Conservation (phyloP, 2,113 vertebrate species). For the Euleptes europaea region DNA sequence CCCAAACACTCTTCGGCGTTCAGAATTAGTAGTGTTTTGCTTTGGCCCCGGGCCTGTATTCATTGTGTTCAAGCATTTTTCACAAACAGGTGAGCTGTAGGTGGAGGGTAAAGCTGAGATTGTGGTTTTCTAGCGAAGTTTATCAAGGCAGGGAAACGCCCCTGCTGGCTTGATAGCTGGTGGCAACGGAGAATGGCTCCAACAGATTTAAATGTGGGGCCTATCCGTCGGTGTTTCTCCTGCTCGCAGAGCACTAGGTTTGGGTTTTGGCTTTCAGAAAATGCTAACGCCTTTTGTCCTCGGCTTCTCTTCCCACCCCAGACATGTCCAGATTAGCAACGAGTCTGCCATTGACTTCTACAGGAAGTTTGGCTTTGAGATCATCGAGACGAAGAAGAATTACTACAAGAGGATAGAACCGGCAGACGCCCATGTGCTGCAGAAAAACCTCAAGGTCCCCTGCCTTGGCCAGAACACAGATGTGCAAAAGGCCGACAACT, state of each 20-base stretch:
- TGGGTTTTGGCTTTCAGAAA: accelerated
- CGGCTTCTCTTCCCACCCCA: constrained; percentile 56
- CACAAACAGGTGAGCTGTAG: background rate
- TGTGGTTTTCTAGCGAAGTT: too few relatives aligned
- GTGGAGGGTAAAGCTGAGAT: background rate
- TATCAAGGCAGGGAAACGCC: too few relatives aligned
- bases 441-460: constrained; percentile 94
- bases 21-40: too few relatives aligned
- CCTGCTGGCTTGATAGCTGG: background rate
- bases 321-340: constrained; percentile 99
- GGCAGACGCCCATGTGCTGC: constrained; percentile 96
- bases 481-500: constrained; percentile 89
- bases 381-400: constrained; percentile 99
- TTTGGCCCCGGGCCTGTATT: too few relatives aligned
- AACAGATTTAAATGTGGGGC: background rate
- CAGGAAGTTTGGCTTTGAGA: constrained; percentile 99
- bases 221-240: too few relatives aligned
- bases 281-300: constrained; percentile 23
- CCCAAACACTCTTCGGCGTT: too few relatives aligned
- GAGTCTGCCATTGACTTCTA: constrained; percentile 99
- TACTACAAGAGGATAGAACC: constrained; percentile 99
- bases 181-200: background rate
- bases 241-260: accelerated
- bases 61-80: background rate
- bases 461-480: constrained; percentile 87